These are phyloP conservation scores for Drosophila ercepeae DNA, from an alignment of 1,140 invertebrate genomes.

Conservation along the genomic window DNA sequence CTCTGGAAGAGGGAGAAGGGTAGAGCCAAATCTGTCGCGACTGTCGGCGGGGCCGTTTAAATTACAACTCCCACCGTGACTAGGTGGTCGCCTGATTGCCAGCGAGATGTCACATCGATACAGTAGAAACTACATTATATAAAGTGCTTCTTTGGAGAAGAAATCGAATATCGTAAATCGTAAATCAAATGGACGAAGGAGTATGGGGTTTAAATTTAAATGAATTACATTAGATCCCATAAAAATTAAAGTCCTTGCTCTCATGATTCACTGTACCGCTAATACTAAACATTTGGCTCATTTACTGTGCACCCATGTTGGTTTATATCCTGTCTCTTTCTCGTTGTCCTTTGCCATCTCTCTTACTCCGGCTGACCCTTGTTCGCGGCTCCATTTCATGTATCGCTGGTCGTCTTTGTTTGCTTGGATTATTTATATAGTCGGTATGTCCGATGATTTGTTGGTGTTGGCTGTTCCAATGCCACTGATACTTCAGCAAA, in stretches of 20 bases:
- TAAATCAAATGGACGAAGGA: not conserved
- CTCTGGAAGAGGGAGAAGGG: not conserved
- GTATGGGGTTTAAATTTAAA: no score
- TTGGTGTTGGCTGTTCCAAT: constrained; percentile 37
- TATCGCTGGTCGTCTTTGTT: constrained; percentile 45
- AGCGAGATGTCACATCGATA: constrained; percentile 37
- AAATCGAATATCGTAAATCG: not conserved
- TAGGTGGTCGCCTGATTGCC: constrained; percentile 45
- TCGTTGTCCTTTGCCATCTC: not conserved
- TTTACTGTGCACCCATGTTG: constrained; percentile 27
- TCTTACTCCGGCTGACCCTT: not conserved
- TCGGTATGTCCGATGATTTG: constrained; percentile 48
- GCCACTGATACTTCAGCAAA: constrained; percentile 29
- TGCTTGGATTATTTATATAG: constrained; percentile 56
- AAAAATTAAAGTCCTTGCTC: no score
- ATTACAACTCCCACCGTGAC: constrained; percentile 28
- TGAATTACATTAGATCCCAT: no score
- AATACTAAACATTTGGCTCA: constrained; percentile 1
- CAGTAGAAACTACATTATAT: constrained; percentile 9
- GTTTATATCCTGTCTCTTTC: constrained; percentile 5
- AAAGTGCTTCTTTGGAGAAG: not conserved
- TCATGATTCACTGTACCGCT: not conserved
- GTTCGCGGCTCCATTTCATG: constrained; percentile 9
- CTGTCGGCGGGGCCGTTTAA: constrained; percentile 50
- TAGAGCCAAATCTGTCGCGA: constrained; percentile 48